Conservation (phyloP, 2,113 vertebrate genomes). For the Peromyscus californicus region DNA sequence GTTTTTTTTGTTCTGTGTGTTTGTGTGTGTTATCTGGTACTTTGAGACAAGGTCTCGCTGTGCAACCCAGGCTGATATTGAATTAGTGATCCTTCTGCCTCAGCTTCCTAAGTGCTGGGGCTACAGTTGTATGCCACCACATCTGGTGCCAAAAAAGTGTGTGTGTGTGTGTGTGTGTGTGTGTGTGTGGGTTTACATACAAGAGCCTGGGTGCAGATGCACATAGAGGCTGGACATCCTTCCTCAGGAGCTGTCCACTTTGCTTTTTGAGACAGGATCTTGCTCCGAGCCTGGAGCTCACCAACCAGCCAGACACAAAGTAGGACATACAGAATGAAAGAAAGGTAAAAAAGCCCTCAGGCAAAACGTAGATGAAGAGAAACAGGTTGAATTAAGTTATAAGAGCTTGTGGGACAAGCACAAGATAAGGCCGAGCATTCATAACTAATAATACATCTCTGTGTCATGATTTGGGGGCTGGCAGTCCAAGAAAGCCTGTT, state of each 20-base stretch:
- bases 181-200: background rate
- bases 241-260: background rate
- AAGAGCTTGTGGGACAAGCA: background rate
- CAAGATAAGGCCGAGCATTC: background rate
- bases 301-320: background rate
- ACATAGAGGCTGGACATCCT: too few species aligned
- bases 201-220: background rate
- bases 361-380: background rate
- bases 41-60: background rate
- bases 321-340: background rate
- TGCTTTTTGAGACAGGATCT: background rate
- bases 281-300: background rate
- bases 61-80: background rate
- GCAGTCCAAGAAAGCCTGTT: background rate
- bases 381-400: background rate
- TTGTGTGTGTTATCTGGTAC: background rate
- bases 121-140: background rate
- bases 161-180: background rate
- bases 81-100: background rate
- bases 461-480: background rate
- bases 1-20: too few species aligned
- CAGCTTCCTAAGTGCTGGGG: background rate
- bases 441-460: background rate
- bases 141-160: background rate
- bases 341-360: background rate